phyloP scores from a whole-genome alignment of 2,113 vertebrate genomes.

The Paralichthys olivaceus region DNA sequence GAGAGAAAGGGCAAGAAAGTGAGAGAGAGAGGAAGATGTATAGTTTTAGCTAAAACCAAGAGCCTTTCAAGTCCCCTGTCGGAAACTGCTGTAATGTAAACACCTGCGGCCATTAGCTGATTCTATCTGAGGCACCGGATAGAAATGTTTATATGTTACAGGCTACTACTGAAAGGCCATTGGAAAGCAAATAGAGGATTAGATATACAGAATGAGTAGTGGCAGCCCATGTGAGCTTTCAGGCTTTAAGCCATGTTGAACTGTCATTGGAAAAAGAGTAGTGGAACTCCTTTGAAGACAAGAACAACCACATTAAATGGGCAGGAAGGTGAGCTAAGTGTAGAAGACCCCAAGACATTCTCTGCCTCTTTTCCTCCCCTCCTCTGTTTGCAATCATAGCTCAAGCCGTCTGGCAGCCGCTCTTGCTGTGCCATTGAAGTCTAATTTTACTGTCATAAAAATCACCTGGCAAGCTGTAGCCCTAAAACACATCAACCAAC shows the following conservation, averaged over 20 bases:
- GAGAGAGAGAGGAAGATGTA: constrained; percentile 58
- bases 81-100: constrained; percentile 80
- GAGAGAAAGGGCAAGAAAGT: constrained; percentile 28
- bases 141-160: constrained; percentile 80
- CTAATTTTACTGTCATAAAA: constrained; percentile 75
- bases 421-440: constrained; percentile 74
- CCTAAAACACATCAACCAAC: constrained; percentile 48
- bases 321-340: constrained; percentile 66
- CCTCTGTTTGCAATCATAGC: constrained; percentile 71
- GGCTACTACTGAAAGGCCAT: constrained; percentile 75
- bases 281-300: constrained; percentile 67
- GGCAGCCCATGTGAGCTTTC: constrained; percentile 48
- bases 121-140: constrained; percentile 77
- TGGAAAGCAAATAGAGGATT: constrained; percentile 74
- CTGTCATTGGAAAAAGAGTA: constrained; percentile 62
- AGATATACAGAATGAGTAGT: constrained; percentile 68
- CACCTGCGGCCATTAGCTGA: constrained; percentile 81
- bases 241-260: constrained; percentile 57
- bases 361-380: constrained; percentile 50
- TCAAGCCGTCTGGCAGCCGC: constrained; percentile 61
- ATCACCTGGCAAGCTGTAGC: constrained; percentile 68
- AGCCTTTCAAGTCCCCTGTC: constrained; percentile 75
- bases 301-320: constrained; percentile 67
- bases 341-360: constrained; percentile 61
- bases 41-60: constrained; percentile 69